Base-by-base conservation (phyloP, 2,888 invertebrate genomes). In the Spilosoma lubricipeda region DNA sequence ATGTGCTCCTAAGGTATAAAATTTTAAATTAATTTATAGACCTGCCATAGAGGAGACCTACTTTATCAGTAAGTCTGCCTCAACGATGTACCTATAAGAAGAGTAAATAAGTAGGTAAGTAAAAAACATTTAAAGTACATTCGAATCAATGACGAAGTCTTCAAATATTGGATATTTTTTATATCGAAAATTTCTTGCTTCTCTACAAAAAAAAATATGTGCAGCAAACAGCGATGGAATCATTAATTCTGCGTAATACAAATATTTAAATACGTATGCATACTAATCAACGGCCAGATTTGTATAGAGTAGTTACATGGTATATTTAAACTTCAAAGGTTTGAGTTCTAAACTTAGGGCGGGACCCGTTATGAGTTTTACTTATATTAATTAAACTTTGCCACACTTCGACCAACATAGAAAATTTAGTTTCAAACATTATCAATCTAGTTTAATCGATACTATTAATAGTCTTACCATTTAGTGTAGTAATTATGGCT, bases 401-500 rank as follows among this genome's bases (percentile, higher is more conserved):
- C 33, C 36, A 65, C 36, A 65, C 65, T 65, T 36, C 23, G 11
- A 65, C 36, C 65, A 65, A 65, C 65, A 65, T 36, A 65, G 65
- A 65, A 65, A 36, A 65, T 65, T 65, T 65, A 36, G 36, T 65
- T 65, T 36, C 36, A 36, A 65, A 65, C 36, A 65, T 65, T 65
- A 36, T 36, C 36, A 65, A 65, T 65, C 65, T 65, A 63, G 30
- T 63, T 63, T 30, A 63, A 63, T 27, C 42, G 42, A 48, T 68
- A 36, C 23, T 69, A 48, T 39, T 70, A 63, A n/a, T 30, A 59
- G 36, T 42, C 27, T 67, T 18, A 36, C 56, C 36, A 72, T 70
- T 74, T 36, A 36, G 45, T 72, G 72, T 23, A 52, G 23, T 78
- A 77, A 78, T 73, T 33, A 42, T 63, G 5, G 15, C 27, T 63